Evolutionary conservation across 2,113 vertebrate genomes (phyloP).

Genomic region (Salvelinus sp.): DNA sequence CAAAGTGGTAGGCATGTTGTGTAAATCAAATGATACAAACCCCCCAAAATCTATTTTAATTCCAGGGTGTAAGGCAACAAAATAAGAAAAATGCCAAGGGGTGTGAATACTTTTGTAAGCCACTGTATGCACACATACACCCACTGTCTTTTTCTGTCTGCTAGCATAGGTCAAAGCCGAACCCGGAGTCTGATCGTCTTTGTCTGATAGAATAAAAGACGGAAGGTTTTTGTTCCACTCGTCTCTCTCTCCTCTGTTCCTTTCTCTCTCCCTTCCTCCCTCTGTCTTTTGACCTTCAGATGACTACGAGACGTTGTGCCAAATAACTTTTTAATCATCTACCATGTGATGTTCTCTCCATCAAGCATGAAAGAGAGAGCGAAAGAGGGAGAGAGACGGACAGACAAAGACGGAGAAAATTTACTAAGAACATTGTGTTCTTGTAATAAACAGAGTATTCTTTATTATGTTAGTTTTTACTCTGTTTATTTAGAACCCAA

Average conservation of each 20-base stretch:
- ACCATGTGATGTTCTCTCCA: constrained; percentile 49
- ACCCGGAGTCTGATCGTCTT: constrained; percentile 25
- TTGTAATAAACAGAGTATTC: too few species aligned
- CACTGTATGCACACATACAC: background rate
- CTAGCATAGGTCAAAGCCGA: constrained; percentile 34
- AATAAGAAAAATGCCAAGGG: too few species aligned
- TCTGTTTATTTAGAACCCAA: too few species aligned
- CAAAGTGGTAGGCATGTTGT: too few species aligned
- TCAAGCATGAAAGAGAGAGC: constrained; percentile 30
- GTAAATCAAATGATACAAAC: too few species aligned
- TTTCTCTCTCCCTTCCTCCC: constrained; percentile 12
- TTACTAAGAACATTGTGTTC: constrained; percentile 14
- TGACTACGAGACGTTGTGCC: constrained; percentile 48
- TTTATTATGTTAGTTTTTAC: background rate
- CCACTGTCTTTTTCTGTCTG: background rate
- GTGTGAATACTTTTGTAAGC: too few species aligned
- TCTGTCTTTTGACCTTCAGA: constrained; percentile 46
- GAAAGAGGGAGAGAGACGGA: background rate
- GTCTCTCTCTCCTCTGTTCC: too few species aligned
- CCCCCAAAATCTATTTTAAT: too few species aligned
- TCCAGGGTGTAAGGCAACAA: too few species aligned
- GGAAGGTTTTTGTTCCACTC: too few species aligned
- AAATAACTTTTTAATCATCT: constrained; percentile 63
- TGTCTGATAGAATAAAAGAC: constrained; percentile 16
- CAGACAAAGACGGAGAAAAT: constrained; percentile 6